These are phyloP conservation scores for Thymelicus acteon DNA, from an alignment of 2,888 invertebrate species.

Conservation along the genomic window DNA sequence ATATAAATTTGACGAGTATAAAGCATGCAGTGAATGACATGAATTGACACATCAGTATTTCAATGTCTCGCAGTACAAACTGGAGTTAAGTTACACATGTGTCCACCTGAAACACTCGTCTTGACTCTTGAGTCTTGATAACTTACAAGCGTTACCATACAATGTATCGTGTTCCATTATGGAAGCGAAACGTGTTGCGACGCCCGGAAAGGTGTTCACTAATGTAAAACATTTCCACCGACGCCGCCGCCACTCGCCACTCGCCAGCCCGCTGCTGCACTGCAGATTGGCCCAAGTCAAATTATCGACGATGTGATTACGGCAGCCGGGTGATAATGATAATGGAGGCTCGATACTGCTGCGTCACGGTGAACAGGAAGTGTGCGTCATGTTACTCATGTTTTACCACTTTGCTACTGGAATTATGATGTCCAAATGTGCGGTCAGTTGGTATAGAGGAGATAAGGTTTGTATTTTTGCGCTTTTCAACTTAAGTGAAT, in stretches of 20 bases:
- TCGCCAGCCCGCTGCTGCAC: no score
- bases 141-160: background rate
- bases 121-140: background rate
- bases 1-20: no score
- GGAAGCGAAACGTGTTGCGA: background rate
- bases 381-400: background rate
- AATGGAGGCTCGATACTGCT: background rate
- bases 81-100: background rate
- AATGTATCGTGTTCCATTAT: background rate
- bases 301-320: background rate
- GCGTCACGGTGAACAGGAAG: background rate
- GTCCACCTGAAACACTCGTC: background rate
- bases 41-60: no score
- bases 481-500: no score
- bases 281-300: background rate
- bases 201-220: constrained; percentile 11
- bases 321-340: background rate
- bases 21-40: no score
- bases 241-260: background rate
- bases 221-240: constrained; percentile 5
- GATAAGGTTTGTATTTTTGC: no score
- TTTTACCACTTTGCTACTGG: no score
- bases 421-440: no score
- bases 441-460: no score
- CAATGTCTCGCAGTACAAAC: background rate